These are phyloP conservation scores for Plebejus argus DNA, from an alignment of 2,888 invertebrate genomes.

Conservation along the genomic window DNA sequence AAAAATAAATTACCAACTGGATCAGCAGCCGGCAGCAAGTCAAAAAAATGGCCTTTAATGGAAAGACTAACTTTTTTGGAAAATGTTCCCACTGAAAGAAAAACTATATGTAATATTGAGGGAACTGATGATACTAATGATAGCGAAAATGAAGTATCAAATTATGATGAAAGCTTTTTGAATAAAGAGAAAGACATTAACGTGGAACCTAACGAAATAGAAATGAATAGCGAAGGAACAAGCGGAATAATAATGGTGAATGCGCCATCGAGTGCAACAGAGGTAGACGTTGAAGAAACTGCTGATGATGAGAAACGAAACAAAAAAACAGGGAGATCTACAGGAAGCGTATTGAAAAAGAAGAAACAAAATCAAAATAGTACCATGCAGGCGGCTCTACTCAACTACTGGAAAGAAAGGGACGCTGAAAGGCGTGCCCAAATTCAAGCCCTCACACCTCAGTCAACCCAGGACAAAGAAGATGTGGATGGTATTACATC, in stretches of 20 bases:
- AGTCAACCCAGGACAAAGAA: neutral
- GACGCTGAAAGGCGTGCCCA: neutral
- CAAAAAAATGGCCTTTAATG: conserved; percentile 15
- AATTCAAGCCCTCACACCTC: neutral
- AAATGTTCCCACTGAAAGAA: conserved; percentile 1
- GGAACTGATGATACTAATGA: conserved; percentile 15
- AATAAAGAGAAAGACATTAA: conserved; percentile 1
- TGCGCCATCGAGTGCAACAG: neutral
- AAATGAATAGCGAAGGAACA: conserved; percentile 1
- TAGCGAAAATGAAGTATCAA: neutral
- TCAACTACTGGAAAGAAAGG: conserved; percentile 18
- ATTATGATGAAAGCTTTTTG: neutral
- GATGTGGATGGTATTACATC: conserved; percentile 5
- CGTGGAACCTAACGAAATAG: neutral
- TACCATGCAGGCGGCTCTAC: neutral
- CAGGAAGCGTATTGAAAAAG: conserved; percentile 6
- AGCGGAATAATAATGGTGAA: neutral
- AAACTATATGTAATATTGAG: neutral
- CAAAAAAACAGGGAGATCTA: neutral
- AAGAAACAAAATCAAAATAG: neutral
- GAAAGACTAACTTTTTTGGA: conserved; percentile 9
- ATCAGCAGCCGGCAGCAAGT: neutral
- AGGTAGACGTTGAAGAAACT: neutral
- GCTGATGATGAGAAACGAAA: neutral
- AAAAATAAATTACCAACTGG: neutral